Conservation (phyloP, 2,888 invertebrate genomes). For the Philhelius pedissequus region DNA sequence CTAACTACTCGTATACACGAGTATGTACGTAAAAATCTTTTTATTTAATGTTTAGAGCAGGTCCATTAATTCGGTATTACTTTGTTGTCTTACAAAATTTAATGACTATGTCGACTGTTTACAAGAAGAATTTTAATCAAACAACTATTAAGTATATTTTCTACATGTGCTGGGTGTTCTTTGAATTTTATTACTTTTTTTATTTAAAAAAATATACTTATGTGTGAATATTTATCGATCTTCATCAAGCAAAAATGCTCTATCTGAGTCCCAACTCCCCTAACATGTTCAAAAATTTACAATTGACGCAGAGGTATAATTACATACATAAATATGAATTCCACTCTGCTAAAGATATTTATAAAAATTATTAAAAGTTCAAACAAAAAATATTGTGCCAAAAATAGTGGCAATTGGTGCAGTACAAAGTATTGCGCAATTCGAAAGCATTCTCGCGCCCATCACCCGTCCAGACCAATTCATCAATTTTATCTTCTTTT, state of each 20-base stretch:
- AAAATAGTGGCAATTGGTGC: slow-evolving; percentile 33
- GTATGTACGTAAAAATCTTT: too few species aligned
- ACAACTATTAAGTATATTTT: slow-evolving; percentile 17
- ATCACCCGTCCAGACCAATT: neutral
- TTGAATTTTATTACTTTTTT: slow-evolving; percentile 13
- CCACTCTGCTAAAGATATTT: neutral
- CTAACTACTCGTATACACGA: too few species aligned
- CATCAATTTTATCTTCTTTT: slow-evolving; percentile 26
- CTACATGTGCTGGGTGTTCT: neutral
- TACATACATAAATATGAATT: neutral
- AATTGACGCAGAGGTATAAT: slow-evolving; percentile 21
- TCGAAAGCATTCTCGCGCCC: slow-evolving; percentile 33
- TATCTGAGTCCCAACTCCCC: too few species aligned
- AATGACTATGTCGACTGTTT: slow-evolving; percentile 26
- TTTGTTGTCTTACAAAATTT: neutral
- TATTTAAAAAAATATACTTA: neutral
- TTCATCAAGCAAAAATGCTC: too few species aligned
- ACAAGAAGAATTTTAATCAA: slow-evolving; percentile 34
- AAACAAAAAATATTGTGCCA: slow-evolving; percentile 22
- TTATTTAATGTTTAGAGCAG: neutral
- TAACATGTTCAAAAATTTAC: slow-evolving; percentile 22
- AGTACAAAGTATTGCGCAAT: slow-evolving; percentile 46
- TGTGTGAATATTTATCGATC: too few species aligned
- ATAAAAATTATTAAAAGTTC: slow-evolving; percentile 30
- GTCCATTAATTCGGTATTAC: neutral